Percentiles rank a stretch among this genome's conserved stretches.
These are phyloP conservation scores for Venturia canescens DNA, from an alignment of 1,140 invertebrate genomes.

Conservation along the genomic window DNA sequence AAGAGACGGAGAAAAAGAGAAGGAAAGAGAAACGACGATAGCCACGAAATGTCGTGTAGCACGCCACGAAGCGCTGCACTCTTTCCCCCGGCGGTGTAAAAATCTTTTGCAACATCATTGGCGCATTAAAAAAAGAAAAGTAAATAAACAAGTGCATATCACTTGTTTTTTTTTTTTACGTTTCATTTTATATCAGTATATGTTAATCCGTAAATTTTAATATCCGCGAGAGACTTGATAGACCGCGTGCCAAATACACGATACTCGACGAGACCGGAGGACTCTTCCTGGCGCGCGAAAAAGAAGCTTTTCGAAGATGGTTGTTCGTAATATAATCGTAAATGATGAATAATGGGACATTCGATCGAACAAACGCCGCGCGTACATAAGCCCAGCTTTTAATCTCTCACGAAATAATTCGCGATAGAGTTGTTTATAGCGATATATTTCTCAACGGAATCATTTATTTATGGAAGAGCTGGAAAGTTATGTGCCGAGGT, in stretches of 20 bases:
- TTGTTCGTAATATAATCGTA: not conserved
- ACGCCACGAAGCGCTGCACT: conserved; percentile 54
- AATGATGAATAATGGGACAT: not conserved
- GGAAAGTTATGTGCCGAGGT: not conserved
- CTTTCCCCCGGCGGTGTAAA: too few relatives aligned
- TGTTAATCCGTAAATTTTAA: not conserved
- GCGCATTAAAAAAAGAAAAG: not conserved
- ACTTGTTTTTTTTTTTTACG: not conserved
- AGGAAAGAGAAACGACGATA: not conserved
- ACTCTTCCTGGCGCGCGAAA: not conserved
- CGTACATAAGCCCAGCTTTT: not conserved
- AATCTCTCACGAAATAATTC: not conserved
- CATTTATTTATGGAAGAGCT: not conserved
- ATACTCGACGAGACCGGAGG: not conserved
- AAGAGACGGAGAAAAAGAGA: conserved; percentile 43
- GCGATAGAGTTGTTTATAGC: not conserved
- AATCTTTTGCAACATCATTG: not conserved
- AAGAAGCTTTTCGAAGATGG: not conserved
- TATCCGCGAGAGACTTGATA: not conserved
- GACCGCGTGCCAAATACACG: not conserved
- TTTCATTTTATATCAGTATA: not conserved
- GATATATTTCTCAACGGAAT: not conserved
- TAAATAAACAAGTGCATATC: not conserved
- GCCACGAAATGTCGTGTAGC: conserved; percentile 54
- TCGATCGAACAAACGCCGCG: not conserved